Conservation (phyloP, 2,113 vertebrate genomes). For the Climacteris rufus region DNA sequence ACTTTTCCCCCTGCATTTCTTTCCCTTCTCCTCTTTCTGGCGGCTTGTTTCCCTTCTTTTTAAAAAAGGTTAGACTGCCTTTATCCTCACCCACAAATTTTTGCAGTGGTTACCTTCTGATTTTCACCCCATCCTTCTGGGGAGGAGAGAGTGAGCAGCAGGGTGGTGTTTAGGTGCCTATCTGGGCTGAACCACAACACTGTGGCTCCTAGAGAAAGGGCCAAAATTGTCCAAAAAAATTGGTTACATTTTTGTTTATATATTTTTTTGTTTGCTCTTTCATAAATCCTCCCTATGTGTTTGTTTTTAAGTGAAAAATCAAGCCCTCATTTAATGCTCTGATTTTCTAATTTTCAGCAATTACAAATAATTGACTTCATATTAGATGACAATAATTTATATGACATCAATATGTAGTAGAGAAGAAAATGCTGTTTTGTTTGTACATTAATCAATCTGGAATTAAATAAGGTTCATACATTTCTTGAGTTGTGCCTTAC, state of each 20-base stretch:
- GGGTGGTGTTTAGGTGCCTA: not conserved
- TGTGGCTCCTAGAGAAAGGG: not conserved
- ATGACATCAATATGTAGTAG: not conserved
- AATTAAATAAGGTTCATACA: not conserved
- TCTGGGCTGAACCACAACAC: not conserved
- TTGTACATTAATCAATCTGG: not conserved
- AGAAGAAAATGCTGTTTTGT: not conserved
- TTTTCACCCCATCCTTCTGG: not conserved
- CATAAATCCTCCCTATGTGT: not conserved
- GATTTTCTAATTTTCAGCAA: conserved; percentile 1
- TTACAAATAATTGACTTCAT: conserved; percentile 1
- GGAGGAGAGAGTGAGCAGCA: not conserved
- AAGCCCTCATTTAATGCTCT: not conserved
- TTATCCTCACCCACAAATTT: not conserved
- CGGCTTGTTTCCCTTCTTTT: not conserved
- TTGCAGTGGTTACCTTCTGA: not conserved
- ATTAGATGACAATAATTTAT: not conserved
- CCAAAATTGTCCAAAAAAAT: not conserved
- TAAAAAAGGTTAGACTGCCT: not conserved
- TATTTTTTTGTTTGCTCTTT: not conserved
- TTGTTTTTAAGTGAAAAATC: not conserved
- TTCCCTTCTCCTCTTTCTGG: not conserved
- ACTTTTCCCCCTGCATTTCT: not conserved
- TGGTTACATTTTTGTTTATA: not conserved
- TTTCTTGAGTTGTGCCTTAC: not conserved